phyloP scores from a whole-genome alignment of 1,140 invertebrate species.

The Aphaenogaster rudis region DNA sequence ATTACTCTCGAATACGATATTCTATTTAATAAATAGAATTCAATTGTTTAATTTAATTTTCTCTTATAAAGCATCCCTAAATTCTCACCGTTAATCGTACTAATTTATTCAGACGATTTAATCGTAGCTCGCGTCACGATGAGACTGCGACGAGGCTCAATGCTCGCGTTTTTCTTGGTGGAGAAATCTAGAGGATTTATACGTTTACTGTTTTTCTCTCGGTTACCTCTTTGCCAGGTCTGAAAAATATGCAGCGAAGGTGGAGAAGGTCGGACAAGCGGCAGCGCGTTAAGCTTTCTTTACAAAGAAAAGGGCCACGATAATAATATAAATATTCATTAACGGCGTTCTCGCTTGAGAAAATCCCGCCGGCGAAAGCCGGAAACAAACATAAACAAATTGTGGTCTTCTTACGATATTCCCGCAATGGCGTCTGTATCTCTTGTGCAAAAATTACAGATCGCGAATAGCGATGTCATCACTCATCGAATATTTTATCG shows the following conservation, averaged over 20 bases:
- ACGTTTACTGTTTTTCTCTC: constrained; percentile 37
- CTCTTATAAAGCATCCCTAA: constrained; percentile 6
- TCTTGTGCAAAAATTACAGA: background rate
- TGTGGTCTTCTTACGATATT: constrained; percentile 34
- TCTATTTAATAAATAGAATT: background rate
- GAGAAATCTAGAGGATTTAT: constrained; percentile 44
- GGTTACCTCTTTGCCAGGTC: background rate
- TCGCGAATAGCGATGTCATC: background rate
- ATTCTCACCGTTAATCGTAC: constrained; percentile 32
- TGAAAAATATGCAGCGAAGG: constrained; percentile 44
- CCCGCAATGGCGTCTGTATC: background rate
- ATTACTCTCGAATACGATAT: background rate
- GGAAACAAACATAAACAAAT: constrained; percentile 61
- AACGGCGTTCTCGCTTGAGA: constrained; percentile 28
- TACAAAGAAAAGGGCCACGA: constrained; percentile 51
- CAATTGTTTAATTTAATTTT: constrained; percentile 12
- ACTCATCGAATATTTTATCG: background rate
- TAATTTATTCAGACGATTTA: constrained; percentile 58
- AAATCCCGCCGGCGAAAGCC: constrained; percentile 25
- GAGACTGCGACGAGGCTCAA: constrained; percentile 33
- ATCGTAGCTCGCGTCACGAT: constrained; percentile 5
- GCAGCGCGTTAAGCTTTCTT: constrained; percentile 60
- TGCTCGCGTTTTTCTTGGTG: constrained; percentile 43
- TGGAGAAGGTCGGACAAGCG: constrained; percentile 2
- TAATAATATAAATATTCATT: constrained; percentile 77